phyloP scores from a whole-genome alignment of 2,113 vertebrate genomes.

The Leucopsar rothschildi region DNA sequence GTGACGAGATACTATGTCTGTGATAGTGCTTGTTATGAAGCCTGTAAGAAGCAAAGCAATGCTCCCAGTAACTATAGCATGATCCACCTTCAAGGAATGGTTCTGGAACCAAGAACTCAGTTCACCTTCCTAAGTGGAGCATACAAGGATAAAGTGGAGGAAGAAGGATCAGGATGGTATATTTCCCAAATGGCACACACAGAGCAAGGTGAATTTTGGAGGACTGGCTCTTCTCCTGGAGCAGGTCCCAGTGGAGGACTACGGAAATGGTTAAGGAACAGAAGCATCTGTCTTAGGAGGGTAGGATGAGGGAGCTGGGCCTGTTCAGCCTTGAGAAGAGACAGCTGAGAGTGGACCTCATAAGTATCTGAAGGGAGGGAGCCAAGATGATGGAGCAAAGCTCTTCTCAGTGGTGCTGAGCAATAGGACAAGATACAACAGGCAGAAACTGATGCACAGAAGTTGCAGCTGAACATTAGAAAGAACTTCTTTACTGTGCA shows the following conservation, averaged over 20 bases:
- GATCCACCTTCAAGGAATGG: background rate
- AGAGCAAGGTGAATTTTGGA: background rate
- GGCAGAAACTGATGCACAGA: background rate
- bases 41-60: background rate
- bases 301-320: background rate
- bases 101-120: background rate
- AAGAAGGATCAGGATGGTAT: background rate
- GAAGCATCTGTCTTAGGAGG: background rate
- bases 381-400: background rate
- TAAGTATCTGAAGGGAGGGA: background rate
- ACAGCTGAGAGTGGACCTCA: background rate
- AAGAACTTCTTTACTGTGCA: background rate
- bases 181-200: background rate
- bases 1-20: background rate
- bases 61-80: background rate
- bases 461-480: background rate
- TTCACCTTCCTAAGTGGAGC: background rate
- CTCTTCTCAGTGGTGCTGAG: background rate
- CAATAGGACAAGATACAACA: background rate
- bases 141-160: background rate
- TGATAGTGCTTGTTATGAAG: background rate
- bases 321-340: background rate
- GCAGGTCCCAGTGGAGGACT: rapidly evolving
- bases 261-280: background rate
- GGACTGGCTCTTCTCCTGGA: background rate